phyloP scores from a whole-genome alignment of 2,888 invertebrate species.

The Bembecia ichneumoniformis region DNA sequence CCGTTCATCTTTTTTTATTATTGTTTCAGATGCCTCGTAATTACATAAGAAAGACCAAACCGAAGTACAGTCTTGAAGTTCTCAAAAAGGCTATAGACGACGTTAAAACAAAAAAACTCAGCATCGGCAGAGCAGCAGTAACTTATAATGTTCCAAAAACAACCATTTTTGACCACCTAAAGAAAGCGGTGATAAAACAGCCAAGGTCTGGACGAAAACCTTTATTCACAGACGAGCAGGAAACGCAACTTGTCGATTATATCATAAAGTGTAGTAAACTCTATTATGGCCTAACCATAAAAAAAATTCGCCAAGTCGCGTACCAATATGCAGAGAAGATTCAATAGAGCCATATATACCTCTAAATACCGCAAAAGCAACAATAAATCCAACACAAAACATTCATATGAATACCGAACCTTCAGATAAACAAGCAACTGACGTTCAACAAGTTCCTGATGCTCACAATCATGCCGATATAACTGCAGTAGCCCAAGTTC shows the following conservation, averaged over 20 bases:
- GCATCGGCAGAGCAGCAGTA: no score
- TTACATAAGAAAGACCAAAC: not conserved
- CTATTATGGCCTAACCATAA: constrained; percentile 21
- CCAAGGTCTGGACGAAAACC: no score
- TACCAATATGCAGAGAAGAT: constrained; percentile 15
- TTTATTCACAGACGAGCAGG: no score
- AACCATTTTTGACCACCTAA: no score
- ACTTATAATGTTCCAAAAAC: no score
- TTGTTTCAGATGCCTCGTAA: no score
- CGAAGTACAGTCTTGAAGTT: not conserved
- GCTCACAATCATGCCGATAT: not conserved
- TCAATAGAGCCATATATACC: constrained; percentile 4
- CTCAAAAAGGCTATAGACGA: not conserved
- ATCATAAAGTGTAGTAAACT: constrained; percentile 10
- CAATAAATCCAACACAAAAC: constrained; percentile 4
- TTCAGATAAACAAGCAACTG: constrained; percentile 2
- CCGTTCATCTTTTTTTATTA: no score
- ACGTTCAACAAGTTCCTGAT: constrained; percentile 3
- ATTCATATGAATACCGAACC: constrained; percentile 3
- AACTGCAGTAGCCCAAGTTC: constrained; percentile 3
- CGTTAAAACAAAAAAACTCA: not conserved
- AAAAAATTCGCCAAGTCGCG: constrained; percentile 17
- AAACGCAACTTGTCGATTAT: no score
- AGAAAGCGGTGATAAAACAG: no score
- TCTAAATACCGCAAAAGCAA: constrained; percentile 2